Percentiles rank a stretch among this genome's conserved stretches.
Evolutionary conservation across 2,888 invertebrate species (phyloP).

Genomic region (Lithophane leautieri): DNA sequence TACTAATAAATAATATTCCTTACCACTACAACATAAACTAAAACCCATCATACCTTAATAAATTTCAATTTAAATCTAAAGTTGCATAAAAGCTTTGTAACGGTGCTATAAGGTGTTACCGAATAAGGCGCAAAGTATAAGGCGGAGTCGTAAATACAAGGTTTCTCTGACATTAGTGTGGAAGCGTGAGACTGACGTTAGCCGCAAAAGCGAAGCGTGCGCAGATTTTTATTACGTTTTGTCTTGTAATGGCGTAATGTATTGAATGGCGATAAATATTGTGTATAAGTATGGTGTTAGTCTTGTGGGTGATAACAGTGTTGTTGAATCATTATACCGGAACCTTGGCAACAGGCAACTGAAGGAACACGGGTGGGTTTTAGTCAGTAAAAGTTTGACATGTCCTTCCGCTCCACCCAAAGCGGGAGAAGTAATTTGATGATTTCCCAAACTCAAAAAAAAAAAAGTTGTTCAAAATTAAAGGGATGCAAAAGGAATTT

Average conservation of each 20-base stretch:
- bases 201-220: slow-evolving; percentile 52
- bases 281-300: slow-evolving; percentile 14
- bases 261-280: slow-evolving; percentile 50
- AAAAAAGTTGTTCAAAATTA: neutral
- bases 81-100: slow-evolving; percentile 57
- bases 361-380: no score
- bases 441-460: no score
- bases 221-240: slow-evolving; percentile 51
- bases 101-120: slow-evolving; percentile 44
- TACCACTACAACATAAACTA: slow-evolving; percentile 30
- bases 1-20: slow-evolving; percentile 2
- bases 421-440: no score
- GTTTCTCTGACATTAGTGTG: slow-evolving; percentile 54
- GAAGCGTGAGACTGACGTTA: slow-evolving; percentile 63
- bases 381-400: no score
- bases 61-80: slow-evolving; percentile 62
- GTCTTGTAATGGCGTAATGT: slow-evolving; percentile 43
- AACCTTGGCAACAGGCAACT: no score
- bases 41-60: slow-evolving; percentile 36
- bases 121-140: slow-evolving; percentile 57
- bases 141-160: slow-evolving; percentile 53
- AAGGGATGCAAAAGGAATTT: neutral
- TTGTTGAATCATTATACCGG: neutral
- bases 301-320: neutral
- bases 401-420: no score